Conservation (phyloP, 2,113 vertebrate genomes). For the Halcyon senegalensis region DNA sequence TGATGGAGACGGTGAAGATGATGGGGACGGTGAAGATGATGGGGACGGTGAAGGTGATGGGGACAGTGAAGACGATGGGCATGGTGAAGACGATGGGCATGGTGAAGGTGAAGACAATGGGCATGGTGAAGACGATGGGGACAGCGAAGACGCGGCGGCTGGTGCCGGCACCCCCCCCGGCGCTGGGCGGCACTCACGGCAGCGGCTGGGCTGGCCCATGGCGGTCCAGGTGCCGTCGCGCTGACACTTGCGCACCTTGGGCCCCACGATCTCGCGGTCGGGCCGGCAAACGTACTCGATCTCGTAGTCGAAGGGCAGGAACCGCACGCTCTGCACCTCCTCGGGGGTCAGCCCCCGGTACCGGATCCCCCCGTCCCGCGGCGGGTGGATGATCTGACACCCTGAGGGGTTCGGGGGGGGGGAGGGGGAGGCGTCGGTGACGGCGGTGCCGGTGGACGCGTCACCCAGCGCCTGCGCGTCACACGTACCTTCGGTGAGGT, state of each 20-base stretch:
- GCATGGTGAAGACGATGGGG: rapidly evolving
- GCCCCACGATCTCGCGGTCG: slow-evolving; percentile 89
- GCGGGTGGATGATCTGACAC: slow-evolving; percentile 91
- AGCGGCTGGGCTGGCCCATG: slow-evolving; percentile 86
- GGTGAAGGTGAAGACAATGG: background rate
- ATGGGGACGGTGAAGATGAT: background rate
- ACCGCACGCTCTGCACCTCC: slow-evolving; percentile 84
- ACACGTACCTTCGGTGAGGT: background rate
- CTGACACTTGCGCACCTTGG: slow-evolving; percentile 93
- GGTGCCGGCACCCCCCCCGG: no score
- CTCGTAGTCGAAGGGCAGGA: slow-evolving; percentile 93
- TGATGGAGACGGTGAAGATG: background rate
- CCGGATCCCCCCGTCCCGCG: slow-evolving; percentile 92
- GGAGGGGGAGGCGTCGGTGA: no score
- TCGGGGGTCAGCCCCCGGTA: slow-evolving; percentile 94
- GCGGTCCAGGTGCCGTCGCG: slow-evolving; percentile 91
- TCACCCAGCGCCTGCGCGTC: background rate
- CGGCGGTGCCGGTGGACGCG: no score
- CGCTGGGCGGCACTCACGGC: slow-evolving; percentile 77
- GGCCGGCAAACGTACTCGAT: slow-evolving; percentile 94
- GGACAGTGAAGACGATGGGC: no score
- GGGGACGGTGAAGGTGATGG: rapidly evolving
- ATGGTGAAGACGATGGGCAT: background rate
- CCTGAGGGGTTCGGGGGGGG: slow-evolving; percentile 53
- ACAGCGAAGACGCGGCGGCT: background rate